These are phyloP conservation scores for Falco punctatus DNA, from an alignment of 2,113 vertebrate genomes.

Conservation along the genomic window DNA sequence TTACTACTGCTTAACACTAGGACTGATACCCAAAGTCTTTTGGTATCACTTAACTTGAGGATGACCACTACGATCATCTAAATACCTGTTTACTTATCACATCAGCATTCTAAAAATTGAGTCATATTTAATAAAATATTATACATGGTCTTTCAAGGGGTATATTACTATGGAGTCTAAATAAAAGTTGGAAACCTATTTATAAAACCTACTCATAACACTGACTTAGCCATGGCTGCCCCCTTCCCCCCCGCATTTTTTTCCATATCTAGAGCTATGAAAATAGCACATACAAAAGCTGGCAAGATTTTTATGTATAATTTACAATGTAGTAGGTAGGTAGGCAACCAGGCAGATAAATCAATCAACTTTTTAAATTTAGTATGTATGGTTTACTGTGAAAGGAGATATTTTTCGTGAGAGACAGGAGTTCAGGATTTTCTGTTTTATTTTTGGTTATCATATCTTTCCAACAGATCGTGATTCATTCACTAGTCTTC, in stretches of 20 bases:
- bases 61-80: neutral
- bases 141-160: neutral
- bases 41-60: neutral
- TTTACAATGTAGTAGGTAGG: neutral
- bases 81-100: neutral
- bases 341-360: neutral
- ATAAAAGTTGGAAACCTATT: neutral
- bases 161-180: neutral
- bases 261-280: neutral
- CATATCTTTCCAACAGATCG: neutral
- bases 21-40: neutral
- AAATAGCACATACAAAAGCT: neutral
- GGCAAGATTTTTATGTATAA: neutral
- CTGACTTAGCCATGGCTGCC: neutral
- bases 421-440: neutral
- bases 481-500: slow-evolving; percentile 39
- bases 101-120: neutral
- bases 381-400: neutral
- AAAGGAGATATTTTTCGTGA: neutral
- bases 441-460: slow-evolving; percentile 43
- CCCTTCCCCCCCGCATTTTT: too few relatives aligned
- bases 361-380: neutral
- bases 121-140: neutral
- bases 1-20: neutral
- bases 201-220: neutral